phyloP scores from a whole-genome alignment of 2,797 vertebrate species.

The Myiotriccus ornatus region DNA sequence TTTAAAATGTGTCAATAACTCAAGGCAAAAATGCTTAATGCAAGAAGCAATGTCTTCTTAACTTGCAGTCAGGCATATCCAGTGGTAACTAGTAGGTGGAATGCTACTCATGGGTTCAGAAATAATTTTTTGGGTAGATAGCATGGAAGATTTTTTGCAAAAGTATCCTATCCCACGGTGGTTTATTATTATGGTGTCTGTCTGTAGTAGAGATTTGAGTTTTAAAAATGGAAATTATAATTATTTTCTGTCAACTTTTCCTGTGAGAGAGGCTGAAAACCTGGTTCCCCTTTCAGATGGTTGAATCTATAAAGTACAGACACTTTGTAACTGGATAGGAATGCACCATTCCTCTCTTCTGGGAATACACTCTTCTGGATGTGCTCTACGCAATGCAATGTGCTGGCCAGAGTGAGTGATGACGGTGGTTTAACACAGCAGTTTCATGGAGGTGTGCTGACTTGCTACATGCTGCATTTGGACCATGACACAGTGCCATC shows the following conservation, averaged over 20 bases:
- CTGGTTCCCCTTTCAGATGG: neutral
- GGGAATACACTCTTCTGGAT: neutral
- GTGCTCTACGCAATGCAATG: accelerated
- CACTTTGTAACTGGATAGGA: neutral
- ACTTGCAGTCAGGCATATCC: conserved; percentile 3
- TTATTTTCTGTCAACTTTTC: neutral
- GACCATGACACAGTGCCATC: accelerated
- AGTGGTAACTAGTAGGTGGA: neutral
- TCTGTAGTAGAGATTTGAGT: neutral
- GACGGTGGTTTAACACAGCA: accelerated
- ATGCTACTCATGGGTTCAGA: neutral
- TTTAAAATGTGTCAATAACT: conserved; percentile 75
- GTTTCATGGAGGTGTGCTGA: accelerated
- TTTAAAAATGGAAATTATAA: neutral
- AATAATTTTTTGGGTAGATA: neutral
- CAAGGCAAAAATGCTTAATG: conserved; percentile 68
- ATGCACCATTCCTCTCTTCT: neutral
- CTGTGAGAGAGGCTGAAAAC: neutral
- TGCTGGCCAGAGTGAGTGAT: accelerated
- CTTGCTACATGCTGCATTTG: neutral
- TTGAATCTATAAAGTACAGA: neutral
- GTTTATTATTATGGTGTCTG: neutral
- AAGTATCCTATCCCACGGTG: neutral
- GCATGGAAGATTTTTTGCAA: neutral
- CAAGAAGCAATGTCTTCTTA: conserved; percentile 39